These are phyloP conservation scores for Eolophus roseicapilla DNA, from an alignment of 2,113 vertebrate species.

Conservation along the genomic window DNA sequence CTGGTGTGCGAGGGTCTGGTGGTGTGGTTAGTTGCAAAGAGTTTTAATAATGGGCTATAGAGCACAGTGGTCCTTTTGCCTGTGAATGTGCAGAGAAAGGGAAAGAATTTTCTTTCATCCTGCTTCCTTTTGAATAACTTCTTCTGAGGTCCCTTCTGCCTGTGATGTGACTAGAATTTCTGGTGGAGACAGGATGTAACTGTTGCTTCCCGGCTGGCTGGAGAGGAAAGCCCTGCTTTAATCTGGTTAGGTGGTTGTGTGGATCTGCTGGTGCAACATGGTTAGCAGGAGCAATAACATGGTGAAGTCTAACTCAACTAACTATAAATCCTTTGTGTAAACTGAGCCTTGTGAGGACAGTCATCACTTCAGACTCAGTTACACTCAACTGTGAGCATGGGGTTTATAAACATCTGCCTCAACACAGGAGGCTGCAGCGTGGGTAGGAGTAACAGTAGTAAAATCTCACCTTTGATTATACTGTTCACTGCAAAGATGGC, in stretches of 20 bases:
- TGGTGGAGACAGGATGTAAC: neutral
- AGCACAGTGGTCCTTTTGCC: neutral
- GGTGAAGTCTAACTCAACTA: neutral
- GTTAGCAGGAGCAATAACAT: neutral
- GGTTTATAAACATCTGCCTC: neutral
- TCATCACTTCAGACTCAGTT: fast-evolving
- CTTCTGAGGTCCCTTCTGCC: neutral
- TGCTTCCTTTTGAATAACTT: neutral
- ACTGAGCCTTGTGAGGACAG: neutral
- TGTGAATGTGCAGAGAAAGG: neutral
- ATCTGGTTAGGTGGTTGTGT: neutral
- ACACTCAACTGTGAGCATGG: neutral
- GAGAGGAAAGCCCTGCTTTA: neutral
- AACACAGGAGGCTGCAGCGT: neutral
- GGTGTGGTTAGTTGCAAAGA: neutral
- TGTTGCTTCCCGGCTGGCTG: fast-evolving
- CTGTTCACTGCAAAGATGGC: neutral
- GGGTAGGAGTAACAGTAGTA: neutral
- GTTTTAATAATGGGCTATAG: neutral
- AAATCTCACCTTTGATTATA: neutral
- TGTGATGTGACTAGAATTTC: neutral
- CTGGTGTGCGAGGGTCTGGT: neutral
- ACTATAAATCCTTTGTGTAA: neutral
- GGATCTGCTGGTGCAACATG: neutral
- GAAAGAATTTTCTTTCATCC: neutral